Evolutionary conservation across 2,113 vertebrate genomes (phyloP), one percentile per base, ranked within the genome.

Genomic region (Forbesichthys papilliferus): DNA sequence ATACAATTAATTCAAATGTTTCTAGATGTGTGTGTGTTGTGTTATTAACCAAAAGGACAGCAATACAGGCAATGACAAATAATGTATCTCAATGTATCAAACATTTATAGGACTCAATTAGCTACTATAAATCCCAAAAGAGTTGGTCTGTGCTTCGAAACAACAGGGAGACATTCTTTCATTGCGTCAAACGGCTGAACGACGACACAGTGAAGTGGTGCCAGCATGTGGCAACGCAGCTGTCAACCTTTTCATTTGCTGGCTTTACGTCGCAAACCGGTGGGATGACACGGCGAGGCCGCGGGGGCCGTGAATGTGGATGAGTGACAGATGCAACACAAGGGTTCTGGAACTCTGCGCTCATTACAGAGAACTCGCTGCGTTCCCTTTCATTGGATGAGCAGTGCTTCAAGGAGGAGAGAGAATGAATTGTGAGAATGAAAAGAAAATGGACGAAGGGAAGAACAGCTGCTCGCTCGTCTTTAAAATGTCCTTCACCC

Each of bases 131-230:
- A 11, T 58, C 27, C 49, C 58, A 64, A 1, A 47, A 75, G 51
- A n/a, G 27, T 72, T 74, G 67, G 64, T 27, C 73, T 5, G 18
- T 6, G 71, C 65, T 72, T 84, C 68, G 80, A 74, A 77, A 46
- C 36, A 47, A 16, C 16, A 14, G 7, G 36, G 36, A 42, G 36
- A 14, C 72, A 69, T 82, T 75, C 67, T 71, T 81, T 79, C 83
- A 83, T 79, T 75, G 71, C 85, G 84, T 84, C 85, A 78, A 72
- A 33, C 66, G 65, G 81, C 78, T 83, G 85, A 87, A 82, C 74
- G 85, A 84, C 76, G 81, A 71, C n/a, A 73, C 79, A 86, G 84
- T 83, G 86, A 88, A 65, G 76, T 66, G 16, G 71, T 79, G 76
- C 68, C 71, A 63, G 61, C 74, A 64, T 73, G 46, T 71, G 75